Base-by-base conservation (phyloP, 2,797 vertebrate species). In the Chloroceryle amazona region DNA sequence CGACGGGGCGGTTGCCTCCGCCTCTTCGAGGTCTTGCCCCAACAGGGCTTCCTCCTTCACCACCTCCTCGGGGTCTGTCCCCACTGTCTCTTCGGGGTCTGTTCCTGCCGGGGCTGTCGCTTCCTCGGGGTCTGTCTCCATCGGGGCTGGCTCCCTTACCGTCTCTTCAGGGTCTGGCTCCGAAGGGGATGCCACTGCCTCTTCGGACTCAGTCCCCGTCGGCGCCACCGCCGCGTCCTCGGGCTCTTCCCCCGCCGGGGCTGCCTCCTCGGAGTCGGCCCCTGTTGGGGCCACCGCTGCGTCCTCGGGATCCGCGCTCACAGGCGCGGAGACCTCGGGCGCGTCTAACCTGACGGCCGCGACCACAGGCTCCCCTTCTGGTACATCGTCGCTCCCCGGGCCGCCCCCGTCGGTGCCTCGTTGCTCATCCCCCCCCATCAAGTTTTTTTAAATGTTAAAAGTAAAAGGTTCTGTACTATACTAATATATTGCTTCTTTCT, bases 71-170 rank as follows among this genome's bases (percentile, higher is more conserved):
- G 20, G 17, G 3, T 41, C 31, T 20, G 28, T 22, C 13, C 3
- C 47, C 47, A 6, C 37, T 3, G 12, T 28, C 5, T 37, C 60
- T 10, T 28, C 8, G 0, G 58, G 6, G 3, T 6, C 21, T 33
- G 26, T 6, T 17, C 3, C 67, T 4, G 11, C 0, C 39, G 22
- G 37, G 3, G 9, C 15, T 33, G 10, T 22, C 39, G 10, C 13
- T 11, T 55, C 88, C 12, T 63, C 39, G 25, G 37, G 10, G 14
- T 41, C 42, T 22, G 18, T 19, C 28, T 17, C 37, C 13, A 10
- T 3, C 15, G 63, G 13, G 17, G 31, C 8, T 33, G 4, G 17
- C 15, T 46, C 79, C 14, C 42, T 68, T 44, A 7, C 19, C 6
- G 8, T 16, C 9, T 46, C 10, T 49, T n/a, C 46, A 26, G 70